These are phyloP conservation scores for Hypocryptadius cinnamomeus DNA, from an alignment of 2,113 vertebrate species.

Conservation along the genomic window DNA sequence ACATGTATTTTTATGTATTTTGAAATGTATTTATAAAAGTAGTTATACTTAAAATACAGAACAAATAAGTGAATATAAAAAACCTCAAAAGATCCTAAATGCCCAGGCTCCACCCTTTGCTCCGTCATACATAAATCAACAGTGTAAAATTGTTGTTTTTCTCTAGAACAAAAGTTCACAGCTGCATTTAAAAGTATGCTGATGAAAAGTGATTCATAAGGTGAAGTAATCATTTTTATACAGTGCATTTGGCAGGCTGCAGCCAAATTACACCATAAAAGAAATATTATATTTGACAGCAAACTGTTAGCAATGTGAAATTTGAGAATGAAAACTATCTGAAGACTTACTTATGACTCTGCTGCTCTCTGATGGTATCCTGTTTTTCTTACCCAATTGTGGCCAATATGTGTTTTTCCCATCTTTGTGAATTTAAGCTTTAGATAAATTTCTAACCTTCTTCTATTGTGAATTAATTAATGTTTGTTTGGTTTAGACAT, in stretches of 20 bases:
- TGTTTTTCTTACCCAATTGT: background rate
- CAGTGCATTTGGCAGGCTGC: conserved; percentile 21
- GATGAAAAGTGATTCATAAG: conserved; percentile 55
- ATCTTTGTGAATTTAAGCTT: background rate
- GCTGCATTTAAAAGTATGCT: conserved; percentile 29
- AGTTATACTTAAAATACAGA: background rate
- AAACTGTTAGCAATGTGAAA: conserved; percentile 1
- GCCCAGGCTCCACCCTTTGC: background rate
- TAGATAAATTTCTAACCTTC: background rate
- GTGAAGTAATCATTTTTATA: conserved; percentile 47
- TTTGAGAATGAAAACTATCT: background rate
- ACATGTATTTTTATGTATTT: background rate
- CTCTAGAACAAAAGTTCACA: conserved; percentile 20
- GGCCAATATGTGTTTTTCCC: background rate
- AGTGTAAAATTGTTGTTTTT: conserved; percentile 14
- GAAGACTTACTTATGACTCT: background rate
- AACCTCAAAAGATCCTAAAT: background rate
- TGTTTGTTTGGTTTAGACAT: background rate
- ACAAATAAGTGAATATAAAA: background rate
- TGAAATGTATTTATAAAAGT: background rate
- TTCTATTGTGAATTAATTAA: background rate
- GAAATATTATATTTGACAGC: conserved; percentile 51
- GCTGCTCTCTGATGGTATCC: conserved; percentile 1
- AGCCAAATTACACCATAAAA: conserved; percentile 49
- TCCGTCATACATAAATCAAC: conserved; percentile 9